Conservation (phyloP, 2,888 invertebrate genomes). For the Mactromeris polynyma region DNA sequence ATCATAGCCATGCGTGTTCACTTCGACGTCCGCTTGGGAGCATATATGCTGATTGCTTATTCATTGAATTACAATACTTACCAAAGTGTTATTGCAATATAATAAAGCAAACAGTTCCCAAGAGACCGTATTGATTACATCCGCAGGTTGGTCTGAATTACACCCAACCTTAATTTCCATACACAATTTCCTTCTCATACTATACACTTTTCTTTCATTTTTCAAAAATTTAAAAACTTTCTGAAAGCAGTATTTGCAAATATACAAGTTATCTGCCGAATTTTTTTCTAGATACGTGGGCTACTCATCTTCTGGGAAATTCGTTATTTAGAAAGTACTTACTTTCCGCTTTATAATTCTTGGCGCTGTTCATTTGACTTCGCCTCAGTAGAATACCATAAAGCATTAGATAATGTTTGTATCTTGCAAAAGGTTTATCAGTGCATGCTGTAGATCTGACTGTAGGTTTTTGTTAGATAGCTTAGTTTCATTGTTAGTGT, state of each 20-base stretch:
- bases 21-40: neutral
- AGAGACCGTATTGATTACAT: neutral
- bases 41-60: neutral
- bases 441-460: no score
- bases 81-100: neutral
- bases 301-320: neutral
- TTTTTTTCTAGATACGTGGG: neutral
- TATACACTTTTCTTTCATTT: neutral
- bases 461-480: no score
- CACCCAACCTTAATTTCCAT: neutral
- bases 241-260: no score
- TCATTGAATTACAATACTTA: neutral
- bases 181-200: neutral
- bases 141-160: neutral
- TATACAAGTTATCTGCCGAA: neutral
- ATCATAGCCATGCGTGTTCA: neutral
- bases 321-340: neutral
- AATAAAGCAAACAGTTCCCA: neutral
- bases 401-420: no score
- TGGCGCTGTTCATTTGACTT: neutral
- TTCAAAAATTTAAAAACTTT: no score
- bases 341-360: neutral
- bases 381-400: no score
- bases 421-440: no score
- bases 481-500: no score